Base-by-base conservation (phyloP, 2,888 invertebrate genomes). In the Leucophenga montana region DNA sequence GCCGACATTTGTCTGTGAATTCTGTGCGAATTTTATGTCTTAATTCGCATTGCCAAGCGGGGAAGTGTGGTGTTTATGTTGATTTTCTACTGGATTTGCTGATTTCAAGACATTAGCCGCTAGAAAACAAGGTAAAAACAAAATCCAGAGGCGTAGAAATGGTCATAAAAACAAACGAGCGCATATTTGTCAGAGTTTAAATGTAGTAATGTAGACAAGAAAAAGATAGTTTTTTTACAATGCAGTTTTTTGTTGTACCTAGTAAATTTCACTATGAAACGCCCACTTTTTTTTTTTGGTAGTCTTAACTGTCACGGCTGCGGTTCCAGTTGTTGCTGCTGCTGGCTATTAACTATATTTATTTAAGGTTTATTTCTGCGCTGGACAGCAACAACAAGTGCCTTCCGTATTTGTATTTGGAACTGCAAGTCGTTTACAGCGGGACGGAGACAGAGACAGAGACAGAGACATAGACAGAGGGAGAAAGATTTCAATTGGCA, bases 151-250 rank as follows among this genome's bases (percentile, higher is more conserved):
- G 67, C 69, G 59, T 64, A 62, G 71, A 54, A 66, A 69, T 61
- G 31, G 13, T 53, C 67, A 71, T 65, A 69, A 70, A 75, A 77
- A 79, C 74, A 83, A 85, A 83, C 85, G 82, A 75, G 68, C 71
- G 72, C 76, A 77, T 77, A 86, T 86, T 87, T 87, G 86, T 86
- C 83, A 85, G 75, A 75, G 67, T 69, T 66, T 75, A 68, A 75
- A 70, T 73, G 69, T 33, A 22, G 18, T 8, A 39, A 39, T 3
- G 4, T 3, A 27, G 4, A 27, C 2, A 27, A 27, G 27, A 27
- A 66, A 69, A 50, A n/a, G 16, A 1, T 50, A 16, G n/a, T n/a
- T n/a, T n/a, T n/a, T n/a, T n/a, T n/a, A n/a, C n/a, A n/a, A n/a
- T n/a, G n/a, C 16, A 11, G 50, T 16, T 50, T 18, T 50, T 50